Base-by-base conservation (phyloP, 2,888 invertebrate species). In the Hypolimnas misippus region DNA sequence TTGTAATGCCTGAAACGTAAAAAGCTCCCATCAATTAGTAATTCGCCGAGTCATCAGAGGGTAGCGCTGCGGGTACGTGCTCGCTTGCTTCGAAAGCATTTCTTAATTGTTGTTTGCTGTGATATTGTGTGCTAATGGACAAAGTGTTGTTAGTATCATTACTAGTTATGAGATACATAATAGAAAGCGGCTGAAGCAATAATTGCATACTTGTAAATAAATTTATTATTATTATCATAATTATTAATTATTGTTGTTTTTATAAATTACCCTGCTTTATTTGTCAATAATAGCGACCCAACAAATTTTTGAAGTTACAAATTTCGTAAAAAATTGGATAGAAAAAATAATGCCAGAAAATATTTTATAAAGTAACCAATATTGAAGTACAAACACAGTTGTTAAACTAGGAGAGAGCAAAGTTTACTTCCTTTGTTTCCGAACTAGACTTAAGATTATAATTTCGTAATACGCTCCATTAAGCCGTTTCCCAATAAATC, bases 21-120 rank as follows among this genome's bases (percentile, higher is more conserved):
- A 84, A 87, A 86, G 81, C 83, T 83, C 80, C 81, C 83, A 84
- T 84, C 86, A 82, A 84, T 87, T 87, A 88, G 76, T 82, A 83
- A 83, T 76, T 82, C 84, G 89, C 81, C 84, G 84, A 87, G 86
- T 88, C 90, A 89, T 81, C 77, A 78, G 72, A 81, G 84, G 85
- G 78, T 76, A 80, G 76, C 61, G 75, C 70, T 67, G 78, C 71
- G 76, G 73, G 79, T 74, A 78, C 78, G 67, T 68, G 67, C 65
- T 76, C 77, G 77, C 77, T 77, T 76, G 82, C 79, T 79, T 83
- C 82, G 77, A 84, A 82, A 89, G 86, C 85, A 88, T 90, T 87
- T 87, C 86, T 84, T 88, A 84, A 87, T 89, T 89, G 89, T 91
- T 87, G 89, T 87, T 86, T 84, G 90, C 91, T 92, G 92, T 92